Evolutionary conservation across 2,113 vertebrate genomes (phyloP).

Genomic region (Onychorhynchus coronatus): DNA sequence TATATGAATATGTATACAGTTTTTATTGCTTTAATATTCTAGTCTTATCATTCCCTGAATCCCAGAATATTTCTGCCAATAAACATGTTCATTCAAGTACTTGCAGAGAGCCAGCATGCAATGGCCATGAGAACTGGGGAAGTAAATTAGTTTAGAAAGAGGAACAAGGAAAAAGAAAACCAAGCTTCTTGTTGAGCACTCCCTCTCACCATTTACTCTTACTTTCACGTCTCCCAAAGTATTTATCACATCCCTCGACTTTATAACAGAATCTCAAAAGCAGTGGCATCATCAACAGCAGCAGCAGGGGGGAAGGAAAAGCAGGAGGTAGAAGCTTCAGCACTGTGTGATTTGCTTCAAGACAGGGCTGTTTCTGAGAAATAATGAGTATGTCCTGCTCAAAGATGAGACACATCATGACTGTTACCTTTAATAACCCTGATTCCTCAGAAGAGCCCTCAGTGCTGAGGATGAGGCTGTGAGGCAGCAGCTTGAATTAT

Average conservation of each 20-base stretch:
- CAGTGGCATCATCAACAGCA: background rate
- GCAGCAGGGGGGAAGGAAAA: background rate
- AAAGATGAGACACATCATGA: background rate
- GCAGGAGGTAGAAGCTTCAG: background rate
- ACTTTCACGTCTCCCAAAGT: background rate
- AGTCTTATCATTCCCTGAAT: background rate
- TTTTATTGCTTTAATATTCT: conserved; percentile 38
- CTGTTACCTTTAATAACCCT: conserved; percentile 14
- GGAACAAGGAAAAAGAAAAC: background rate
- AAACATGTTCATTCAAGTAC: conserved; percentile 45
- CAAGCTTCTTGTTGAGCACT: background rate
- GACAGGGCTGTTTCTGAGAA: background rate
- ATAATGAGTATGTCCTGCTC: background rate
- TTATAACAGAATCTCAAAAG: background rate
- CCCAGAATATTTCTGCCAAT: conserved; percentile 21
- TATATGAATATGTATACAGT: conserved; percentile 36
- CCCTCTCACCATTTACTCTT: background rate
- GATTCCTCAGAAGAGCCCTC: background rate
- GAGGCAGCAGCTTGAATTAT: conserved; percentile 30
- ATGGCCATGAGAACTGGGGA: background rate
- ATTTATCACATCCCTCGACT: background rate
- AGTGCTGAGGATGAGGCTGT: background rate
- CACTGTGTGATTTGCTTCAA: background rate
- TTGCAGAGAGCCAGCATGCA: background rate
- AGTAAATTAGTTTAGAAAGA: background rate